Base-by-base conservation (phyloP, 2,888 invertebrate species). In the Muscina levida region DNA sequence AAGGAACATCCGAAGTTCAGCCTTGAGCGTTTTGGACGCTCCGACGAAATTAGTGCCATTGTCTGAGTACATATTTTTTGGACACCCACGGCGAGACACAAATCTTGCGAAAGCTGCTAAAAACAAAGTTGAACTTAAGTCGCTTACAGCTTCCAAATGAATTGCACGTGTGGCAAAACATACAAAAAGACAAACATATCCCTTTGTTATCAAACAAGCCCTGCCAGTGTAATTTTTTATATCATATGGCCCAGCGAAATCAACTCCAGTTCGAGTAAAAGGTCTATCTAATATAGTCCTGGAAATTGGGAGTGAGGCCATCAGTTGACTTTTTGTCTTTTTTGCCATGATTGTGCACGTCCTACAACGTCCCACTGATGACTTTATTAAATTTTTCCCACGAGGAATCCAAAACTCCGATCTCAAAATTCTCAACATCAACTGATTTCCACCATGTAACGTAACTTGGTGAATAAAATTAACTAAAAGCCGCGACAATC, bases 11-110 rank as follows among this genome's bases (percentile, higher is more conserved):
- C 1, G 6, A 57, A 31, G 5, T 62, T 42, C 15, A 72, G 68
- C 31, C 46, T 19, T 6, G 65, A 51, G 2, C 1, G 6, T 57
- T 17, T 62, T 77, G 0, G 76, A 80, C 1, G 79, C 74, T 4
- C 79, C 79, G 0, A 80, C 73, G 44, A 83, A 82, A 15, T 74
- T 82, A 8, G 74, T 82, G 0, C 82, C 81, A 24, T 83, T 82
- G 48, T 77, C 77, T 1, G 77, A 80, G 39, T 80, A 78, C 10
- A 80, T 72, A 19, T 75, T 22, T 1, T 17, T 42, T 4, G 77
- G 82, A 37, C 53, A 79, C 0, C 80, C 70, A 17, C 79, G 77
- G n/a, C 82, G 72, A 8, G 79, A 59, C 8, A 74, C 24, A 39
- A 83, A 81, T 22, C 82, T 13, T 5, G 68, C 19, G 13, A 77